Percentiles rank a stretch among this genome's conserved stretches.
These are phyloP conservation scores for Eledona agricola DNA, from an alignment of 2,888 invertebrate species.

Conservation along the genomic window DNA sequence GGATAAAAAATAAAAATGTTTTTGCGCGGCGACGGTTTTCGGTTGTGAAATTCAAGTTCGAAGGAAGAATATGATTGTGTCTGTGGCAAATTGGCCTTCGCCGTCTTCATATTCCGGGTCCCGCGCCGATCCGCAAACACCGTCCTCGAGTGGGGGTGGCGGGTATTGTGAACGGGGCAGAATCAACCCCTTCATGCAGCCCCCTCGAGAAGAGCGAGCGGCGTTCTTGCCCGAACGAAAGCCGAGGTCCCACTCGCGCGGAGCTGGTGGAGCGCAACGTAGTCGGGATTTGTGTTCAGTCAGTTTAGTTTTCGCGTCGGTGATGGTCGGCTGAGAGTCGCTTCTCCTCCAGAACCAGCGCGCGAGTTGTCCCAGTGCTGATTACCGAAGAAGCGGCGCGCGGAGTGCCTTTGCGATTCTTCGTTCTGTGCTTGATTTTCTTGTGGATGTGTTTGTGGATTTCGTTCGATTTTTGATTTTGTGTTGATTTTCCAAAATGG, in stretches of 20 bases:
- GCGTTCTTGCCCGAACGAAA: conserved; percentile 50
- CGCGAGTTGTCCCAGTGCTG: conserved; percentile 12
- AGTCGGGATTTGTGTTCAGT: conserved; percentile 48
- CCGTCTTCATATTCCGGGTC: not conserved
- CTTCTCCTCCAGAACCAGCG: conserved; percentile 28
- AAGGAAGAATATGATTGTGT: not conserved
- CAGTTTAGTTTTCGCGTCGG: conserved; percentile 48
- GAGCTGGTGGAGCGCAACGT: conserved; percentile 38
- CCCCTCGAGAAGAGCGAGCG: conserved; percentile 44
- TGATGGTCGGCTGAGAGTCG: conserved; percentile 39
- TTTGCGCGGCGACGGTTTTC: not conserved
- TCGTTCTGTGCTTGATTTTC: conserved; percentile 25
- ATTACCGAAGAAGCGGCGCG: conserved; percentile 5
- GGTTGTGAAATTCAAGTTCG: not conserved
- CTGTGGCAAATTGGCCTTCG: conserved; percentile 5
- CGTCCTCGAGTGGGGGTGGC: conserved; percentile 51
- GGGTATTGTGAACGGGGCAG: conserved; percentile 49
- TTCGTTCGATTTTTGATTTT: conserved; percentile 39
- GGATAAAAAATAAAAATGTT: no score
- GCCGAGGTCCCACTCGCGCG: conserved; percentile 51
- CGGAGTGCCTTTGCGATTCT: conserved; percentile 6
- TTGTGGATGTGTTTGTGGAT: conserved; percentile 40
- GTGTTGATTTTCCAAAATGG: conserved; percentile 49
- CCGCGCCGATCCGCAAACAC: conserved; percentile 43
- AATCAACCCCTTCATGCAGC: conserved; percentile 49